Conservation (phyloP, 1,140 invertebrate genomes). For the Pectinophora gossypiella region DNA sequence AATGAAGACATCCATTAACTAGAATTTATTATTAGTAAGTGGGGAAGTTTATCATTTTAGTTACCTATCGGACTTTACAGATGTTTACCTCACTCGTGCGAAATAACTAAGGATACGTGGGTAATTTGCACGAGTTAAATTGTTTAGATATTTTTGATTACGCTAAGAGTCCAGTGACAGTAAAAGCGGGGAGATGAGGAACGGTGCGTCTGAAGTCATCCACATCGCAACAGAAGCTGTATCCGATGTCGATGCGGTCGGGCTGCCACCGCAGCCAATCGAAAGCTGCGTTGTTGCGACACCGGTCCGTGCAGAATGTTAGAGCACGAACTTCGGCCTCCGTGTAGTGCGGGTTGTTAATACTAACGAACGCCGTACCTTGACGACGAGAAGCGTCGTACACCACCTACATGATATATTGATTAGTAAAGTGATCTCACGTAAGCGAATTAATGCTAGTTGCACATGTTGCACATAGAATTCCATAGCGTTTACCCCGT, state of each 20-base stretch:
- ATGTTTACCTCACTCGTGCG: too few relatives aligned
- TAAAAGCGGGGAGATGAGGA: constrained; percentile 67
- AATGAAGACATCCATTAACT: too few relatives aligned
- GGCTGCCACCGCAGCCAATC: constrained; percentile 70
- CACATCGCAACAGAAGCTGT: constrained; percentile 81
- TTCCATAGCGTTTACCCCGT: too few relatives aligned
- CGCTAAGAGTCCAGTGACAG: constrained; percentile 55
- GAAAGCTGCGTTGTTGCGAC: constrained; percentile 72
- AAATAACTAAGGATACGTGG: too few relatives aligned
- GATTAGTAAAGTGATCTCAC: neutral
- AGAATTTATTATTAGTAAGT: too few relatives aligned
- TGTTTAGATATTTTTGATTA: too few relatives aligned
- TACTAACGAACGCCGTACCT: constrained; percentile 78
- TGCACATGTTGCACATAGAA: too few relatives aligned
- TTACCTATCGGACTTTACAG: too few relatives aligned
- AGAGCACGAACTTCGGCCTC: constrained; percentile 50
- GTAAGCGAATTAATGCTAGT: too few relatives aligned
- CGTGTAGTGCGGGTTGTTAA: constrained; percentile 80
- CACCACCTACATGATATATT: constrained; percentile 63
- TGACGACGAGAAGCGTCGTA: constrained; percentile 70
- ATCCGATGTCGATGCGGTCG: constrained; percentile 75
- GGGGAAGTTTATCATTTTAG: too few relatives aligned
- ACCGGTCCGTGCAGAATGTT: constrained; percentile 77
- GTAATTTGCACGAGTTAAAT: too few relatives aligned
- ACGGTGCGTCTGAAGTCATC: constrained; percentile 77